Conservation (phyloP, 2,113 vertebrate species). For the Scophthalmus maximus region DNA sequence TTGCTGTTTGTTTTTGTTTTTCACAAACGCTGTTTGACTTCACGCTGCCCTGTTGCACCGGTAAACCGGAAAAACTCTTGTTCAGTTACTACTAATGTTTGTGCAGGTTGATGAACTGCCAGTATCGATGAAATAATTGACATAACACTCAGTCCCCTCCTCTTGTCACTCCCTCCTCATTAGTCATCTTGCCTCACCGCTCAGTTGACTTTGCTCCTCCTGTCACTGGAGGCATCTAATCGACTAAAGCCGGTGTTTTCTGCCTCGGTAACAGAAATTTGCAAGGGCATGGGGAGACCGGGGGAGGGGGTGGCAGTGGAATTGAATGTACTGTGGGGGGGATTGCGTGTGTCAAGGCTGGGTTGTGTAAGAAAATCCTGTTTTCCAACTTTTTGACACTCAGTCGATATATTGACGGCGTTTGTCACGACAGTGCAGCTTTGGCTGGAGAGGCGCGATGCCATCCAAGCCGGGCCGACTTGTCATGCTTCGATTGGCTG, state of each 20-base stretch:
- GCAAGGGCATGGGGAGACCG: conserved; percentile 48
- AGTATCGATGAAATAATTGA: conserved; percentile 77
- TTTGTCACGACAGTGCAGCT: conserved; percentile 76
- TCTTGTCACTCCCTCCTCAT: conserved; percentile 72
- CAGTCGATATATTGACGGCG: conserved; percentile 83
- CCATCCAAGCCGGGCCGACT: conserved; percentile 56
- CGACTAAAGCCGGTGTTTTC: conserved; percentile 79
- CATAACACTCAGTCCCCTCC: conserved; percentile 62
- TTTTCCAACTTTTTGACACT: conserved; percentile 82
- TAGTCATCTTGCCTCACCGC: conserved; percentile 68
- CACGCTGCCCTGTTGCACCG: neutral
- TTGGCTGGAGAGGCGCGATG: conserved; percentile 53
- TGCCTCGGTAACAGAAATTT: conserved; percentile 72
- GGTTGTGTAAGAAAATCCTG: conserved; percentile 70
- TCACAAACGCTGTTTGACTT: conserved; percentile 1
- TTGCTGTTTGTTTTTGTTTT: neutral
- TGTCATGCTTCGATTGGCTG: conserved; percentile 67
- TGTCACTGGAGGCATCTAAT: conserved; percentile 73
- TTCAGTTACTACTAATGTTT: conserved; percentile 71
- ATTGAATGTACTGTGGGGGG: conserved; percentile 56
- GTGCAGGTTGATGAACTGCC: conserved; percentile 77
- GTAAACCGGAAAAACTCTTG: conserved; percentile 49
- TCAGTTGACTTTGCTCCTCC: conserved; percentile 73
- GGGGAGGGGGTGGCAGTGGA: conserved; percentile 17
- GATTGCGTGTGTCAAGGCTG: conserved; percentile 59